A percentile compares a stretch with the other conserved stretches of the same genome.
Conservation (phyloP, 2,797 vertebrate genomes). For the Myotis findleyi region DNA sequence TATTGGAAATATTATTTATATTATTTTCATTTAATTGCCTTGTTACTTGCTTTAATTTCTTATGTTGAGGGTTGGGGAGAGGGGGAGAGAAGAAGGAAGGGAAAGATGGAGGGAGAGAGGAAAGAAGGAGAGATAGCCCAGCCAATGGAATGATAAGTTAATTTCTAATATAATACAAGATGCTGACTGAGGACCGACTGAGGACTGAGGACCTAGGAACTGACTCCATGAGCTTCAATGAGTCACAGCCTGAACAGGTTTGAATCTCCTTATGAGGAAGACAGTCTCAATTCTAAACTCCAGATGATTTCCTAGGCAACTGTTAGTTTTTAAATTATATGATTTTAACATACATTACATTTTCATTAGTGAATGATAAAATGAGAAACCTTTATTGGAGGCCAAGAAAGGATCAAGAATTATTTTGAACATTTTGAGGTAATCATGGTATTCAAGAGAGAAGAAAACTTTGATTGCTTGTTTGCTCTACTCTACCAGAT, state of each 20-base stretch:
- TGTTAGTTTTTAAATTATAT: not conserved
- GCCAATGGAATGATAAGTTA: not conserved
- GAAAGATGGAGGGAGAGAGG: not conserved
- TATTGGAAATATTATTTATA: not conserved
- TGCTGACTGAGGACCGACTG: not conserved
- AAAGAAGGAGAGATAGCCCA: not conserved
- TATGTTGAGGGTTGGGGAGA: not conserved
- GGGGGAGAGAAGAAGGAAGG: not conserved
- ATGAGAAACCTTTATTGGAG: not conserved
- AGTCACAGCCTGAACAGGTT: not conserved
- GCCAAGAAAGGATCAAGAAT: not conserved
- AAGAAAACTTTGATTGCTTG: not conserved
- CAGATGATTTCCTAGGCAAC: not conserved
- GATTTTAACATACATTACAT: not conserved
- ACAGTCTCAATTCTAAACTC: not conserved
- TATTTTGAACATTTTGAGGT: slow-evolving; percentile 37
- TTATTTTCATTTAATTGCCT: not conserved
- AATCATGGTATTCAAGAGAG: not conserved
- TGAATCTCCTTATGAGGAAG: not conserved
- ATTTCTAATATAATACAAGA: not conserved
- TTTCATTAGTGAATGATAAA: not conserved
- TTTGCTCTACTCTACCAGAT: slow-evolving; percentile 1
- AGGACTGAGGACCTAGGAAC: not conserved
- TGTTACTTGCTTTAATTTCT: not conserved
- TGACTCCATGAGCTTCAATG: not conserved